Base-by-base conservation (phyloP, 35 echinoderm and acorn worm species). In the Amphiura filiformis region DNA sequence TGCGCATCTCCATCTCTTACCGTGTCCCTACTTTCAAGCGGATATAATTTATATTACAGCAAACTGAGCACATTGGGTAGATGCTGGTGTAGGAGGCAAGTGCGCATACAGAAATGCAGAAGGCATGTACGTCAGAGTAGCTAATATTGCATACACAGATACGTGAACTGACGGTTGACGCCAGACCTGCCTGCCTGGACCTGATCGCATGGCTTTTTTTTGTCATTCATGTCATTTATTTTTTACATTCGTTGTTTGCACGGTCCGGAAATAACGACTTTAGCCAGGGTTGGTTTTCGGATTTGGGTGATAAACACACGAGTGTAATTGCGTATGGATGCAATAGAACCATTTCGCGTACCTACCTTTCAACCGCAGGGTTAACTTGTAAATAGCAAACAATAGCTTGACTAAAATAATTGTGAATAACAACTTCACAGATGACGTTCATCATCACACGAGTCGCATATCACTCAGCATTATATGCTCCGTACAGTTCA, bases 161-260 rank as follows among this genome's bases (percentile, higher is more conserved):
- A 70, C 61, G 61, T 70, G 61, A 70, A 70, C 17, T 30, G 61
- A 70, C 61, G 61, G 61, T 70, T 70, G 61, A 70, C 61, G 61
- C 61, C 61, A 70, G 61, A 70, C 15, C 61, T 30, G 61, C 28
- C 61, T 70, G 44, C 44, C 44, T 52, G 26, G 61, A 70, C 61
- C 15, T 70, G 61, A 70, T 70, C 61, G 28, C 28, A 70, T 70
- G 7, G 61, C 61, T 70, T 70, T n/a, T 70, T 3, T 70, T 30
- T 70, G 7, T 52, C 44, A 20, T 20, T 52, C 44, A 52, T 30
- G 11, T 30, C 41, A 47, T 47, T 47, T 47, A 47, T 15, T 30
- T 70, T 30, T 70, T 30, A 30, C 61, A n/a, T 30, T 70, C 61
- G 61, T 70, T 70, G 61, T 70, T 70, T 70, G 61, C 28, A 26